Evolutionary conservation across 2,113 vertebrate genomes (phyloP).

Genomic region (Vireo altiloquus): DNA sequence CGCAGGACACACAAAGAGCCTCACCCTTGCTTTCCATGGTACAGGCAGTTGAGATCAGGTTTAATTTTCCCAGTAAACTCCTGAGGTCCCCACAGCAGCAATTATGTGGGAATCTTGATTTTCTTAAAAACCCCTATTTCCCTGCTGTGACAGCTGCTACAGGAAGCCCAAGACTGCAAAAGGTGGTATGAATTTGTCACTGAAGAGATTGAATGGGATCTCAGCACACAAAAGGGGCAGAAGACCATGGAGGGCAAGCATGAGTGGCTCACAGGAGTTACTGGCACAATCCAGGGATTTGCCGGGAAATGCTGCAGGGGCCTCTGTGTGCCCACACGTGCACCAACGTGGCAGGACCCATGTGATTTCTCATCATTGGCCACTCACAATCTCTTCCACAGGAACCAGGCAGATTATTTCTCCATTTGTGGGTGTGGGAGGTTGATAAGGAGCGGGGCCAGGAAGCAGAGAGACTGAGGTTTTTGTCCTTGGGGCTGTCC

Average conservation of each 20-base stretch:
- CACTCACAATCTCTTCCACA: background rate
- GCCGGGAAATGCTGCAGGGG: background rate
- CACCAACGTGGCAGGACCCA: background rate
- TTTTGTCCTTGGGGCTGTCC: background rate
- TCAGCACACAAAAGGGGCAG: background rate
- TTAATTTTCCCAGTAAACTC: background rate
- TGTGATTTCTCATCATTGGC: background rate
- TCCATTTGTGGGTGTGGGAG: background rate
- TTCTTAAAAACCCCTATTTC: rapidly evolving
- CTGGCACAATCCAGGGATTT: background rate
- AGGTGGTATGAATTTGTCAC: background rate
- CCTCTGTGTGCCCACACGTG: rapidly evolving
- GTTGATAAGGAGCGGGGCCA: background rate
- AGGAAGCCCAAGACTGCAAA: background rate
- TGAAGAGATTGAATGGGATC: background rate
- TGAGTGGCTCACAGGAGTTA: rapidly evolving
- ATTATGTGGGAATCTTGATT: background rate
- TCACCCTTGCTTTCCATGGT: background rate
- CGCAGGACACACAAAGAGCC: background rate
- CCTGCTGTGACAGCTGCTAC: background rate
- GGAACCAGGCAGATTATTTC: background rate
- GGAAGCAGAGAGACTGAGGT: background rate
- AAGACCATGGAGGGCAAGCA: rapidly evolving
- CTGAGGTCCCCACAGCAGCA: background rate
- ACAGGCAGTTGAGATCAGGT: background rate